Evolutionary conservation across 2,888 invertebrate species (phyloP).

Genomic region (Lasioglossum calceatum): DNA sequence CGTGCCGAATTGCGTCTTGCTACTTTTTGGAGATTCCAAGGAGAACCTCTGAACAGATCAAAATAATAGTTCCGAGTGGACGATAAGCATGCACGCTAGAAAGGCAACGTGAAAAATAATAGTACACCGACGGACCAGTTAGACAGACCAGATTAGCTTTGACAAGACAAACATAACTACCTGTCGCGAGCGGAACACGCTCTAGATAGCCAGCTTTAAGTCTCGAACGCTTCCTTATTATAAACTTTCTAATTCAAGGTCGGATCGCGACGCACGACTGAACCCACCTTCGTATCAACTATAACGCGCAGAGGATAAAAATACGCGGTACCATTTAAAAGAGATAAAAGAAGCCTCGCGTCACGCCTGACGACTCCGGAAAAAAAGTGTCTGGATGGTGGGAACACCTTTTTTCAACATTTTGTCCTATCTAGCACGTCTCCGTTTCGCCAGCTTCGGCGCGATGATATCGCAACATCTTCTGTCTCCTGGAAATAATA

Average conservation of each 20-base stretch:
- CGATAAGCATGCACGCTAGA: not conserved
- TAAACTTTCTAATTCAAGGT: conserved; percentile 18
- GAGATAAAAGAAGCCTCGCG: not conserved
- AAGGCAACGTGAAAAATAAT: not conserved
- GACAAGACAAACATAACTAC: not conserved
- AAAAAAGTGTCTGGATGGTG: conserved; percentile 17
- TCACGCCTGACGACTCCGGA: not conserved
- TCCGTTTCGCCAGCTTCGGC: not conserved
- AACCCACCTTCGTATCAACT: conserved; percentile 6
- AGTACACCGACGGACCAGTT: not conserved
- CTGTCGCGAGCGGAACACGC: not conserved
- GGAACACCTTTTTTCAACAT: not conserved
- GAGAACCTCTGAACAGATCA: not conserved
- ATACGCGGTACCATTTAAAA: not conserved
- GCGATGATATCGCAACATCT: not conserved
- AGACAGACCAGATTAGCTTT: too few species aligned
- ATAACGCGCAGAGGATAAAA: conserved; percentile 8
- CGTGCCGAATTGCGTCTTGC: too few species aligned
- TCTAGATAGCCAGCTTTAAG: not conserved
- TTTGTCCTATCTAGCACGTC: not conserved
- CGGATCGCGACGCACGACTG: not conserved
- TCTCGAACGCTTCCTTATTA: conserved; percentile 9
- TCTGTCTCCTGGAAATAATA: not conserved
- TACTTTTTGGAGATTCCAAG: not conserved
- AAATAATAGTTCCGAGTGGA: not conserved